Conservation (phyloP, 2,113 vertebrate species). For the Phodopus roborovskii region DNA sequence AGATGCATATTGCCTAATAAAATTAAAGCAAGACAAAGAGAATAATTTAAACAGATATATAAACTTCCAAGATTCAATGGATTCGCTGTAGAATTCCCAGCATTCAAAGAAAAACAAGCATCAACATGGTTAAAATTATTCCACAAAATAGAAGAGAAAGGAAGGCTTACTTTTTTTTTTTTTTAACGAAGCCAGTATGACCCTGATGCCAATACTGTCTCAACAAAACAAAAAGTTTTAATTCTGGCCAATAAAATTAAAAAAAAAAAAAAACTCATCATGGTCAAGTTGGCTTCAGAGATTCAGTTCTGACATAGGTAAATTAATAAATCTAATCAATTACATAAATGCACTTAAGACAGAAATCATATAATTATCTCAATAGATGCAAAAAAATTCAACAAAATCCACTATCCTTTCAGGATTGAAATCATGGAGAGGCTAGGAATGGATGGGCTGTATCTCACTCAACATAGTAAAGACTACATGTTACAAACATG, state of each 20-base stretch:
- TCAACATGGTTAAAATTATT: neutral
- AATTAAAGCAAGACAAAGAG: neutral
- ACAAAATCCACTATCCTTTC: neutral
- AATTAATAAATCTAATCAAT: neutral
- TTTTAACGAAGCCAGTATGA: neutral
- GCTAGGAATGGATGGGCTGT: neutral
- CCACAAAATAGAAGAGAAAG: neutral
- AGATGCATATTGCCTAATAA: neutral
- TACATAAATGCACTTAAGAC: neutral
- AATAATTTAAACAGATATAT: neutral
- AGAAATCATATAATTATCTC: neutral
- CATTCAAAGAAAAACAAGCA: neutral
- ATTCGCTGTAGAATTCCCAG: neutral
- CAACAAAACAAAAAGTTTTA: neutral
- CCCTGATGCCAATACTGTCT: neutral
- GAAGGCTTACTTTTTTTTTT: neutral
- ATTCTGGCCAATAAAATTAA: neutral
- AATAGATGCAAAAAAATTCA: neutral
- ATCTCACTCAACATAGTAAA: neutral
- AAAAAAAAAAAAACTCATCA: too few relatives aligned
- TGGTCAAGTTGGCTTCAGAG: neutral
- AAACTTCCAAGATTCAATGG: neutral
- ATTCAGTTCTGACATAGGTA: neutral
- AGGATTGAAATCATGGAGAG: neutral
- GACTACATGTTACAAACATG: neutral